Evolutionary conservation across 2,113 vertebrate species (phyloP), one percentile per base, ranked within the genome.

Genomic region (Odontesthes bonariensis): DNA sequence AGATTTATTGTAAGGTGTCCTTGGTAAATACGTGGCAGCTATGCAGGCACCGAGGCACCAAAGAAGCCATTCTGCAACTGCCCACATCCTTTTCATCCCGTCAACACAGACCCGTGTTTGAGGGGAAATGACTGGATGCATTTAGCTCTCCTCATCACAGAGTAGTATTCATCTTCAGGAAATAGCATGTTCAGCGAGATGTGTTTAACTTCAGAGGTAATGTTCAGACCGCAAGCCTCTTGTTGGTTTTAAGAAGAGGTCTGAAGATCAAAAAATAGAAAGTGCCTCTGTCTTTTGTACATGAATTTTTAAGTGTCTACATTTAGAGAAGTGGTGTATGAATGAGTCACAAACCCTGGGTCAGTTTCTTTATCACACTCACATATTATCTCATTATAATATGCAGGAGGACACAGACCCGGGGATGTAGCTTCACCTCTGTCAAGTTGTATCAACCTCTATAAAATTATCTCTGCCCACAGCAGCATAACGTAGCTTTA

Each of bases 81-180:
- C 68, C 91, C 90, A 88, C 89, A 90, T 91, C 86, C 91, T 89
- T 33, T 38, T 64, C 42, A n/a, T 73, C 53, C 81, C 69, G 54
- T 83, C 84, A 87, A 91, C 88, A 82, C 88, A 88, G 73, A 57
- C 86, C 82, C 23, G 3, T 62, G 73, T 79, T 83, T 71, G 78
- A 82, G 80, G 87, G 76, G 69, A 87, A 86, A 81, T 82, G 82
- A 84, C 85, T 87, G 86, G 84, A 82, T 87, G 86, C 71, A 88
- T 92, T 91, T 88, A 91, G 79, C 75, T 78, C 63, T 47, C 73
- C 71, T 69, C 84, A 68, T 88, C 90, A 84, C 87, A 86, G 78
- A 81, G 83, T 60, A 56, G 77, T 71, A 89, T 90, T 92, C 91
- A 87, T 86, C 86, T 82, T 71, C 81, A 86, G 89, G 85, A 90